Conservation (phyloP, 2,888 invertebrate genomes). For the Andrena dorsata region DNA sequence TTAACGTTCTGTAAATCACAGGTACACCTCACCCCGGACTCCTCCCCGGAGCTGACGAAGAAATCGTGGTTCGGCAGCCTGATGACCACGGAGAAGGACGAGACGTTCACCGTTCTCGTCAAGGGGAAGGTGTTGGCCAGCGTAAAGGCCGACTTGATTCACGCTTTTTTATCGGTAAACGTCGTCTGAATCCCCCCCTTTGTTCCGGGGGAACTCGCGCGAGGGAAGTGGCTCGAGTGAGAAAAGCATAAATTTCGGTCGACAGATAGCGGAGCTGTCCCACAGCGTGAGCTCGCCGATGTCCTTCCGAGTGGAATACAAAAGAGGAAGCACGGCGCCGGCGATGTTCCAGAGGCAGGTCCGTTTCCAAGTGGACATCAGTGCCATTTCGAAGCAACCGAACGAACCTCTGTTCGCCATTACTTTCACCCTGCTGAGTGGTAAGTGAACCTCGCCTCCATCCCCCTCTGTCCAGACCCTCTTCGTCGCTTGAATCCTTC, state of each 20-base stretch:
- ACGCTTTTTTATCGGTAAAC: conserved; percentile 98
- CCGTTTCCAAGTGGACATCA: conserved; percentile 96
- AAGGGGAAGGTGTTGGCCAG: conserved; percentile 98
- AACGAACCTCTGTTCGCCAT: conserved; percentile 95
- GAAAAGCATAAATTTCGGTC: not conserved
- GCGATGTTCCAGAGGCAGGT: conserved; percentile 99
- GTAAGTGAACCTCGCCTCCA: conserved; percentile 85
- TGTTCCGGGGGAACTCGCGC: not conserved
- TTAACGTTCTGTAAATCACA: conserved; percentile 79
- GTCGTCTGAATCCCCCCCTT: not conserved
- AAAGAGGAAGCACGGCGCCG: conserved; percentile 96
- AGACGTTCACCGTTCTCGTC: conserved; percentile 97
- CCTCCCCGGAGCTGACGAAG: conserved; percentile 98
- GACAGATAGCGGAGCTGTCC: conserved; percentile 95
- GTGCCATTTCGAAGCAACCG: conserved; percentile 92
- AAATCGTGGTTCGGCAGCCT: conserved; percentile 99
- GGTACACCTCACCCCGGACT: conserved; percentile 97
- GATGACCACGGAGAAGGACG: conserved; percentile 98
- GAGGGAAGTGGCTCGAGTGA: not conserved
- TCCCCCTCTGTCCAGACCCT: not conserved
- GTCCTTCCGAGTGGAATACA: conserved; percentile 99
- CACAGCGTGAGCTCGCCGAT: conserved; percentile 99
- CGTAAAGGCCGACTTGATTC: conserved; percentile 99
- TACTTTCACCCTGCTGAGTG: conserved; percentile 97
- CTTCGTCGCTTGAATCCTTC: not conserved